Base-by-base conservation (phyloP, 2,888 invertebrate species). In the Eurytoma californica region DNA sequence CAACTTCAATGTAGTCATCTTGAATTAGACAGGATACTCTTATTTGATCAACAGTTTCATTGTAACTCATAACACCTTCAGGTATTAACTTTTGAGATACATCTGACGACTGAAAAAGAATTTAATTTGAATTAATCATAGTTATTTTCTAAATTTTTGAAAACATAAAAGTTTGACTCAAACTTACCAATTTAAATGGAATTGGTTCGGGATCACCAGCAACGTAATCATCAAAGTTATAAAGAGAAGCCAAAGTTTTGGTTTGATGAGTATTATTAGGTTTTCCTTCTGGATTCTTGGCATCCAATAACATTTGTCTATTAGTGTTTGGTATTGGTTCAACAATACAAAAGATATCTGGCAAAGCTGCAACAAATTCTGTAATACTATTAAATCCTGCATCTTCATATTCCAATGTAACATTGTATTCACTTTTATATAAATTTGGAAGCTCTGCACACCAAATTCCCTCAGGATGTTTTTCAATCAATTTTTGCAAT, bases 391-490 rank as follows among this genome's bases (percentile, higher is more conserved):
- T 80, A 51, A 88, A 90, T n/a, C 89, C 89, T 3, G 87, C 74
- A 1, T 87, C 86, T 16, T 53, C 55, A 57, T 88, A 90, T 69
- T 87, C 85, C 12, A 90, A 77, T 0, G 82, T 24, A 9, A 87
- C 55, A 13, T 84, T 84, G 69, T 88, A 90, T 51, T 86, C 85
- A 3, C 84, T 72, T 0, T 82, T 65, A 79, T 87, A 90, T 20
- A 83, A 67, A 3, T 79, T 77, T 0, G 89, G 88, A 9, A 90
- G 73, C 0, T 90, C 85, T 0, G 88, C 84, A 70, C 89, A 89
- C 86, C 86, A 88, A 30, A 90, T 88, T 1, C 90, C 90, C 4
- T 88, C 82, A 0, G 87, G 85, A 83, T 86, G 65, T 53, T 86
- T 85, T 57, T 85, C 77, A 13, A 89, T 83, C 12, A 90, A 82